Evolutionary conservation across 2,797 vertebrate species (phyloP).

Genomic region (Synaphobranchus kaupii): DNA sequence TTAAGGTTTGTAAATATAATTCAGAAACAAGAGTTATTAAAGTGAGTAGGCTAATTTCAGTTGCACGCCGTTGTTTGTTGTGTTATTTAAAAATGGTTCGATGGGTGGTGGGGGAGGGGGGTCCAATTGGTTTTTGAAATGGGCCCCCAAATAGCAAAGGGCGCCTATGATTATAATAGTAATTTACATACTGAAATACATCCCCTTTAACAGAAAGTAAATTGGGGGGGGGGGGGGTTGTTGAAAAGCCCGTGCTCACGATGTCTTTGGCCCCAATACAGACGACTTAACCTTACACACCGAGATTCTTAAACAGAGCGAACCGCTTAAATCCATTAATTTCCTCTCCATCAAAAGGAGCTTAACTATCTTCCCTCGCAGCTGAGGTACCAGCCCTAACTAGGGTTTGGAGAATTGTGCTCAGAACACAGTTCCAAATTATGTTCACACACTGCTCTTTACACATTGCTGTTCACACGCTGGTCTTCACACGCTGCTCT

Average conservation of each 20-base stretch:
- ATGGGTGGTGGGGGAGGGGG: too few species aligned
- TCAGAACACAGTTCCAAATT: background rate
- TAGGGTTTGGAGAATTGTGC: slow-evolving; percentile 19
- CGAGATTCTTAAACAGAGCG: slow-evolving; percentile 28
- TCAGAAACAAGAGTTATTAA: too few species aligned
- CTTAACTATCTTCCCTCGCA: slow-evolving; percentile 35
- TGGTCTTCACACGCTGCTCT: too few species aligned
- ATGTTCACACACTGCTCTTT: background rate
- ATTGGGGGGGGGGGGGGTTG: background rate
- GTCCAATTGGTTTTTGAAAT: too few species aligned
- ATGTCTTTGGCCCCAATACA: slow-evolving; percentile 20
- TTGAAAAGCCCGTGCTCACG: background rate
- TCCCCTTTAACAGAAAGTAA: background rate
- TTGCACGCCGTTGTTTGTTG: too few species aligned
- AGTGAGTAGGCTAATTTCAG: too few species aligned
- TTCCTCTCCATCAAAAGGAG: slow-evolving; percentile 40
- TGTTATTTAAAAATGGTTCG: too few species aligned
- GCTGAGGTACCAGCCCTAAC: slow-evolving; percentile 20
- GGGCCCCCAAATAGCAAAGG: too few species aligned
- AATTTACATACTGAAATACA: background rate
- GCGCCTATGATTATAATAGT: too few species aligned
- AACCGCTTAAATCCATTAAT: slow-evolving; percentile 32
- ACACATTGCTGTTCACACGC: too few species aligned
- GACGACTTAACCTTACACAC: slow-evolving; percentile 36
- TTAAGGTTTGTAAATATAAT: too few species aligned